phyloP scores from a whole-genome alignment of 2,113 vertebrate genomes.

The Hypanus sabinus region DNA sequence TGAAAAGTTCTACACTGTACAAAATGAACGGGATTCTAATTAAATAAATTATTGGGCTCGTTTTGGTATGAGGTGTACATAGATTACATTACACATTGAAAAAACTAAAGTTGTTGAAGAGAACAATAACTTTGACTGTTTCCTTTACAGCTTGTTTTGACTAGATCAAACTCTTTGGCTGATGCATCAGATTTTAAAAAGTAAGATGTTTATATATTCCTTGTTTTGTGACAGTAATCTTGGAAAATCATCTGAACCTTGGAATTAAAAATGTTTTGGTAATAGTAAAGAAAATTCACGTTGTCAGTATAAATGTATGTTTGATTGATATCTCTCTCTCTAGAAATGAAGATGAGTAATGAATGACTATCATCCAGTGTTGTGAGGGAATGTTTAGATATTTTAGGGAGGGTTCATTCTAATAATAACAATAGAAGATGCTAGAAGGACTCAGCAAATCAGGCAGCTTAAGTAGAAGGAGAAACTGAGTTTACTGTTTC shows the following conservation, averaged over 20 bases:
- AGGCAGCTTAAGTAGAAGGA: no score
- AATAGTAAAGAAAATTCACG: neutral
- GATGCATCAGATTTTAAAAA: constrained; percentile 56
- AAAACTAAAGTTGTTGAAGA: neutral
- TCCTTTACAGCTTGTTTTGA: constrained; percentile 53
- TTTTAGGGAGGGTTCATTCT: no score
- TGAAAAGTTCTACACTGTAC: neutral
- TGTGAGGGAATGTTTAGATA: no score
- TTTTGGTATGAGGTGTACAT: neutral
- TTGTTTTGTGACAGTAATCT: neutral
- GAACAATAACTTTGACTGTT: neutral
- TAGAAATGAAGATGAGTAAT: neutral
- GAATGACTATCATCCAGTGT: neutral
- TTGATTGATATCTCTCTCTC: neutral
- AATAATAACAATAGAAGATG: no score
- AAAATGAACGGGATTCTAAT: neutral
- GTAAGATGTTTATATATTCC: constrained; percentile 46
- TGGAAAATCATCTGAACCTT: neutral
- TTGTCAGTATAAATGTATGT: neutral
- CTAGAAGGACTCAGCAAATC: no score
- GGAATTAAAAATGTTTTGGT: neutral
- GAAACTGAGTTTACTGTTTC: no score
- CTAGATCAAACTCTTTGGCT: constrained; percentile 53
- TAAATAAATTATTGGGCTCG: neutral
- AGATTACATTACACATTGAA: no score